Evolutionary conservation across 2,113 vertebrate species (phyloP).

Genomic region (Lophochroa leadbeateri): DNA sequence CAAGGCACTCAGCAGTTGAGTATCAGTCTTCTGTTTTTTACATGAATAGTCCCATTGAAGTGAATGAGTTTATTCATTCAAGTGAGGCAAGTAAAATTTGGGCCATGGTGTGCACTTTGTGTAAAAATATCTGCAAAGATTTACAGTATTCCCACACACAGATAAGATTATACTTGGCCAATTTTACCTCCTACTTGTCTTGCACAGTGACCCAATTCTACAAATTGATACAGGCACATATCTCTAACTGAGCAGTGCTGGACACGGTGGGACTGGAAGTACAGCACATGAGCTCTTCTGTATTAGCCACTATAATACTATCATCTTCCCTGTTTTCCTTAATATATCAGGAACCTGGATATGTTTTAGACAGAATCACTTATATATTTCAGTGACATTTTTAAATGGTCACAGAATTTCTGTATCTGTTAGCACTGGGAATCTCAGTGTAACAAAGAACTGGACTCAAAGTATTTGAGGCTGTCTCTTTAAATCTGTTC

Average conservation of each 20-base stretch:
- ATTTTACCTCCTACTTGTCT: conserved; percentile 61
- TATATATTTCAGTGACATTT: background rate
- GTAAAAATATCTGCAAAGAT: conserved; percentile 67
- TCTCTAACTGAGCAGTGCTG: background rate
- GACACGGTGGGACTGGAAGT: background rate
- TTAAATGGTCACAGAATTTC: background rate
- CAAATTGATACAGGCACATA: background rate
- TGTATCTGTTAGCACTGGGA: background rate
- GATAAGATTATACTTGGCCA: conserved; percentile 66
- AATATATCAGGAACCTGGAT: background rate
- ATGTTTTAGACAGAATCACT: background rate
- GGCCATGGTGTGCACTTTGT: conserved; percentile 65
- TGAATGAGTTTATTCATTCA: conserved; percentile 68
- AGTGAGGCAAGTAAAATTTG: conserved; percentile 68
- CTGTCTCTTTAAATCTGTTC: conserved; percentile 65
- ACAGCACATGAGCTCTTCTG: background rate
- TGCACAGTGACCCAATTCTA: conserved; percentile 54
- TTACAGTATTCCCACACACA: conserved; percentile 67
- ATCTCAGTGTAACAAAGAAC: conserved; percentile 3
- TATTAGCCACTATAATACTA: background rate
- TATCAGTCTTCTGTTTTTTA: conserved; percentile 63
- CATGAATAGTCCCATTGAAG: conserved; percentile 68
- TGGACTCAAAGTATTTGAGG: background rate
- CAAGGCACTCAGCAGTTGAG: conserved; percentile 45
- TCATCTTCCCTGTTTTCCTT: background rate